Evolutionary conservation across 2,113 vertebrate genomes (phyloP), one percentile per base, ranked within the genome.

Genomic region (Acrocephalus kingi): DNA sequence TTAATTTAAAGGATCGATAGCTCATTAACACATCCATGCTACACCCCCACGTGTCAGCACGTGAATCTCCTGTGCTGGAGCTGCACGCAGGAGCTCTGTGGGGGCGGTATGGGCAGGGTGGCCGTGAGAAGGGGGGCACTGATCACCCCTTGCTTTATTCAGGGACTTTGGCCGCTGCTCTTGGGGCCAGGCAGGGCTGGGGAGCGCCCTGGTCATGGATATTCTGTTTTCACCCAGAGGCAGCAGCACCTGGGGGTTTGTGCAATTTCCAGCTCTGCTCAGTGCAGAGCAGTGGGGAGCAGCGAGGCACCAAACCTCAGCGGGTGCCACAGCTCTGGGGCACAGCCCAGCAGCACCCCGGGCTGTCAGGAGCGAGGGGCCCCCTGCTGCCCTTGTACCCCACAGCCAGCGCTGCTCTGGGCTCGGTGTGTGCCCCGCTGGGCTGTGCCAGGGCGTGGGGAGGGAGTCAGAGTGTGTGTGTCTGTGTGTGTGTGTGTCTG

Each of bases 1-100:
- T 97, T 97, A 96, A 97, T 97, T 97, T 68, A 94, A 94, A 92
- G 94, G 96, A 96, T 97, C 96, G 93, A 97, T 97, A 97, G 80
- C 85, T 97, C 95, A 87, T 98, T 97, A 97, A 51, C 89, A 92
- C 79, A 9, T 97, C 93, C 89, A 71, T 96, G 84, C 82, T 96
- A 35, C 90, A 94, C 85, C 88, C 92, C 54, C 76, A 37, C 22
- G 22, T 25, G 15, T 82, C 78, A 91, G 78, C 71, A 21, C 56
- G 85, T 77, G 91, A 74, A 93, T 92, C 86, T 90, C 64, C 61
- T 43, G 52, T 27, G 67, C 37, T 85, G 84, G 37, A 39, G 37
- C 37, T 39, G 37, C 37, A 39, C 37, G 35, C 37, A 39, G 37
- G 37, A 39, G 37, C 37, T 39, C 49, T 71, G 68, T 85, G 71